A percentile compares a stretch with the other conserved stretches of the same genome.
Evolutionary conservation across 1,140 invertebrate species (phyloP).

Genomic region (Drosophila kikkawai): DNA sequence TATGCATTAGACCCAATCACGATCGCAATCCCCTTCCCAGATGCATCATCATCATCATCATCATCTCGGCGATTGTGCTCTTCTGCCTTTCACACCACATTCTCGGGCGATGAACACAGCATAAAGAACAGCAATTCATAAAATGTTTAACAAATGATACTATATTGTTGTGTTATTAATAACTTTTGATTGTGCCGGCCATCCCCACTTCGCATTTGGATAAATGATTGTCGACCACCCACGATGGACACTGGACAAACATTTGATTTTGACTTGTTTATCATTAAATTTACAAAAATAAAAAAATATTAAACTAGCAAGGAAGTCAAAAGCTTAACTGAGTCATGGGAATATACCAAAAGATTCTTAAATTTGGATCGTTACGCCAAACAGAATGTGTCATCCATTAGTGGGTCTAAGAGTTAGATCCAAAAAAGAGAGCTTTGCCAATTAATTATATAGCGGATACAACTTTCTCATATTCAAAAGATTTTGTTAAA

Average conservation of each 20-base stretch:
- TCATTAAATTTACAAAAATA: conserved; percentile 26
- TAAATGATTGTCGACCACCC: conserved; percentile 56
- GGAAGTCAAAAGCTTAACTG: conserved; percentile 23
- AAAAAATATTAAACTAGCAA: conserved; percentile 37
- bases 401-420: background rate
- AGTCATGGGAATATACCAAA: conserved; percentile 32
- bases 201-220: conserved; percentile 5
- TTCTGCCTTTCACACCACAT: conserved; percentile 73
- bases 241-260: conserved; percentile 54
- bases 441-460: conserved; percentile 5
- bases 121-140: conserved; percentile 46
- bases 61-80: conserved; percentile 30
- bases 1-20: conserved; percentile 37
- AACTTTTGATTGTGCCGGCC: conserved; percentile 50
- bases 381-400: conserved; percentile 3
- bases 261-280: conserved; percentile 55
- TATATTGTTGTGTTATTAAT: conserved; percentile 73
- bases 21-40: conserved; percentile 22
- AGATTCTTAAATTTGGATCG: background rate
- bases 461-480: conserved; percentile 2
- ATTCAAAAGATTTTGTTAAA: background rate
- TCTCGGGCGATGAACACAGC: conserved; percentile 56
- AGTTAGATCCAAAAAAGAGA: conserved; percentile 1
- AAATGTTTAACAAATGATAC: conserved; percentile 64
- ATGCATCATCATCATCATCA: conserved; percentile 64